phyloP scores from a whole-genome alignment of 2,888 invertebrate genomes.

The Tillus elongatus region DNA sequence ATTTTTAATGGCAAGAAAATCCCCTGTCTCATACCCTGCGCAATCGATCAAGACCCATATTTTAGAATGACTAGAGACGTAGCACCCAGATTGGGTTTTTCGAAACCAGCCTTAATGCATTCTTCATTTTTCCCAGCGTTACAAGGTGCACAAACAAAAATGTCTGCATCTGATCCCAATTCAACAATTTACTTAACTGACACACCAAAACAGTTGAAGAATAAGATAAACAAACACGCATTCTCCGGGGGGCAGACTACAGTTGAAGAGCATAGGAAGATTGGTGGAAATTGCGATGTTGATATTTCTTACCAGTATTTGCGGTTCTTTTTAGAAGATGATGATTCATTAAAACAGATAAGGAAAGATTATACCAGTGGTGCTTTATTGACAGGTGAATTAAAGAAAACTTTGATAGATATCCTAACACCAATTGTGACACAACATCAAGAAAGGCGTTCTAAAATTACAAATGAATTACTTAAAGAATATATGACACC shows the following conservation, averaged over 20 bases:
- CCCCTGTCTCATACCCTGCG: slow-evolving; percentile 88
- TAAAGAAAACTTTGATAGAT: slow-evolving; percentile 86
- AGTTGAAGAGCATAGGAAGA: slow-evolving; percentile 80
- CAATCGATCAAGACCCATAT: slow-evolving; percentile 99
- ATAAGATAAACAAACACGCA: slow-evolving; percentile 93
- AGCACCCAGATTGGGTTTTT: slow-evolving; percentile 78
- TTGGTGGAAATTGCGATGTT: slow-evolving; percentile 92
- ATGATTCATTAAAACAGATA: slow-evolving; percentile 63
- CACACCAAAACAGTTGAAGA: slow-evolving; percentile 90
- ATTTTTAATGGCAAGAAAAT: slow-evolving; percentile 77
- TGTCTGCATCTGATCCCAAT: slow-evolving; percentile 93
- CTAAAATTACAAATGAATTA: slow-evolving; percentile 74
- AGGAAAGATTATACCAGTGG: slow-evolving; percentile 76
- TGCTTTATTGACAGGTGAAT: slow-evolving; percentile 82
- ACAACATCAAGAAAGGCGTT: slow-evolving; percentile 72
- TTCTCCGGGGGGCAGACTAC: slow-evolving; percentile 95
- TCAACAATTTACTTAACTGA: slow-evolving; percentile 94
- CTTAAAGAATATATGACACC: slow-evolving; percentile 78
- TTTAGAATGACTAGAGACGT: slow-evolving; percentile 98
- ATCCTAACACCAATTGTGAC: slow-evolving; percentile 67
- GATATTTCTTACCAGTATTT: slow-evolving; percentile 95
- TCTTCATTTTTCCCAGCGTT: slow-evolving; percentile 60
- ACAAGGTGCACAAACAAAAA: slow-evolving; percentile 95
- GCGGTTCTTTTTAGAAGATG: slow-evolving; percentile 90
- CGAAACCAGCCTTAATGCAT: slow-evolving; percentile 78